A percentile compares a stretch with the other conserved stretches of the same genome.
These are phyloP conservation scores for Ascidia mentula DNA, from an alignment of 23 tunicate species.

Conservation along the genomic window DNA sequence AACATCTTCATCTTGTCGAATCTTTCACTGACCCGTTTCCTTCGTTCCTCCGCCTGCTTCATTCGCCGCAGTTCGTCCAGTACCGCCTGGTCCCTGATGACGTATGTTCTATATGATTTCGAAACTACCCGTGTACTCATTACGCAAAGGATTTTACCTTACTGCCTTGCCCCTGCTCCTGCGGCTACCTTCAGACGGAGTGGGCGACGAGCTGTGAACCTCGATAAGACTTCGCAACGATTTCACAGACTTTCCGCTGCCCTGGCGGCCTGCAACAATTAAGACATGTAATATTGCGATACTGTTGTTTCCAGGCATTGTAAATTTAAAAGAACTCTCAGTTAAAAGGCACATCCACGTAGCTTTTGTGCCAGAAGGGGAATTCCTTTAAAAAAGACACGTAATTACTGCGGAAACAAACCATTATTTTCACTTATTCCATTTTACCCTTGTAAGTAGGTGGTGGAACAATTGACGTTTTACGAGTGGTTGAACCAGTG, in stretches of 20 bases:
- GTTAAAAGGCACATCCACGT: too few relatives aligned
- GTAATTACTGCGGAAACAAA: too few relatives aligned
- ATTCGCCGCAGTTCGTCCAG: constrained; percentile 38
- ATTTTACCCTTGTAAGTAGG: neutral
- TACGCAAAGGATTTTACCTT: too few relatives aligned
- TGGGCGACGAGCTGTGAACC: constrained; percentile 35
- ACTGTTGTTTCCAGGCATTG: too few relatives aligned
- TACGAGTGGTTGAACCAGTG: neutral
- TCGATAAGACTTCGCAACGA: constrained; percentile 2
- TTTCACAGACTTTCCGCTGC: constrained; percentile 23
- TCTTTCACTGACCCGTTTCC: constrained; percentile 37
- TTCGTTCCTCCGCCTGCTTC: constrained; percentile 47
- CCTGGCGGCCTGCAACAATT: constrained; percentile 26
- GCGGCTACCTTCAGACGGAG: constrained; percentile 19
- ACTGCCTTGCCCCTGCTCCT: constrained; percentile 33
- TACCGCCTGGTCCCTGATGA: constrained; percentile 35
- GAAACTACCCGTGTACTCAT: too few relatives aligned
- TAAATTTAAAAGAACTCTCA: too few relatives aligned
- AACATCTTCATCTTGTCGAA: constrained; percentile 39
- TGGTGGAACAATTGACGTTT: neutral
- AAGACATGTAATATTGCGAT: too few relatives aligned
- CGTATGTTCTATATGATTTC: too few relatives aligned
- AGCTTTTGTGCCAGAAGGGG: too few relatives aligned
- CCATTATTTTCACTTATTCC: too few relatives aligned
- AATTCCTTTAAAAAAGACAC: too few relatives aligned